phyloP scores from a whole-genome alignment of 2,888 invertebrate species.

The Volucella inflata region DNA sequence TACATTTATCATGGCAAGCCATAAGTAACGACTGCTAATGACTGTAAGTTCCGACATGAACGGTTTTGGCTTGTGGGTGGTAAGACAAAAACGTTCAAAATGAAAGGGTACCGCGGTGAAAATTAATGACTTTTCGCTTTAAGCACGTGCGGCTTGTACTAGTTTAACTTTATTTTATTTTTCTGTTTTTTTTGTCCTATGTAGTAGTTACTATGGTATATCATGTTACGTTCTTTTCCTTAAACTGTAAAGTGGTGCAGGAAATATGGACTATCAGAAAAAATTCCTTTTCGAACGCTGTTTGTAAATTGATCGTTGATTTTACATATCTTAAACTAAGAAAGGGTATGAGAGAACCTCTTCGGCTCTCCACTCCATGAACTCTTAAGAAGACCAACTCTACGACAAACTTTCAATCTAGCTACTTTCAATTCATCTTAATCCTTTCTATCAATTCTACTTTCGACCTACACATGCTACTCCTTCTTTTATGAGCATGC shows the following conservation, averaged over 20 bases:
- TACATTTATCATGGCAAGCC: conserved; percentile 63
- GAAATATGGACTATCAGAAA: no score
- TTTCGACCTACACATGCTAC: no score
- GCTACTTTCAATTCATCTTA: no score
- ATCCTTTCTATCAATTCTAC: no score
- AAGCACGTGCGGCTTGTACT: conserved; percentile 61
- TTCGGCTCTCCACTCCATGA: no score
- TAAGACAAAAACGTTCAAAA: conserved; percentile 53
- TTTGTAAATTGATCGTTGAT: no score
- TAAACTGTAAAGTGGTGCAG: background rate
- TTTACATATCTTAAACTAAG: no score
- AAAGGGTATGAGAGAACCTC: no score
- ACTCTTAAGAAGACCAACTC: no score
- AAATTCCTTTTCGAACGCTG: no score
- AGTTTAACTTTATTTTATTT: conserved; percentile 26
- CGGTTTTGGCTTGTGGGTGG: conserved; percentile 73
- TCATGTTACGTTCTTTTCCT: conserved; percentile 28
- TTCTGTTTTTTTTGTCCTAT: background rate
- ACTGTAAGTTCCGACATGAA: conserved; percentile 59
- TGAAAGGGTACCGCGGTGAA: conserved; percentile 47
- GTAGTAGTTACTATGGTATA: background rate
- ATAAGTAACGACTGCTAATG: conserved; percentile 67
- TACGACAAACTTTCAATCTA: no score
- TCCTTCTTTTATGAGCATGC: no score
- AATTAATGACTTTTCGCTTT: conserved; percentile 67